Conservation (phyloP, 2,797 vertebrate species). For the Anas bahamensis region DNA sequence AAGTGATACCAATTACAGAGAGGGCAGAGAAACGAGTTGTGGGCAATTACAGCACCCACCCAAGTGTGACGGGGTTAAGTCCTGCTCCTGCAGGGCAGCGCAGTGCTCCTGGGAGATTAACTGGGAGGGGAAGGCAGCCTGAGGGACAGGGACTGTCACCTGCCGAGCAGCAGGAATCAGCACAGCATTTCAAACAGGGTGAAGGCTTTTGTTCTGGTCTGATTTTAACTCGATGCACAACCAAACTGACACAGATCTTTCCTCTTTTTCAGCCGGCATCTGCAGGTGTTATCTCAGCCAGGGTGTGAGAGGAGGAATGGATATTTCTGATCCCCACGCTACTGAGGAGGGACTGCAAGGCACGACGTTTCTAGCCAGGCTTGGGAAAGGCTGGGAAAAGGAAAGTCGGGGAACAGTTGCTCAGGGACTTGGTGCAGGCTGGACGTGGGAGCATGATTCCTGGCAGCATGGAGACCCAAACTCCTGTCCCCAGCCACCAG, state of each 20-base stretch:
- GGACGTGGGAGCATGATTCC: background rate
- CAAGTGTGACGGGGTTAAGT: background rate
- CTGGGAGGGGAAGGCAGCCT: background rate
- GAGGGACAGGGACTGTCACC: background rate
- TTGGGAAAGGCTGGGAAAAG: background rate
- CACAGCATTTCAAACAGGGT: background rate
- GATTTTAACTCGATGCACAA: background rate
- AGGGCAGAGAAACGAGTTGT: background rate
- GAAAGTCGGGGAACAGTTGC: background rate
- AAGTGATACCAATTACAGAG: constrained; percentile 34
- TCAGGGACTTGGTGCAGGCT: background rate
- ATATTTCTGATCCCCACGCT: background rate
- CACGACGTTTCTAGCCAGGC: background rate
- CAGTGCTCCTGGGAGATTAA: background rate
- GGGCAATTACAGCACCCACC: background rate
- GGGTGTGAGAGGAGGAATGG: background rate
- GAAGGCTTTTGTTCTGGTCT: background rate
- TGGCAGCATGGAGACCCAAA: background rate
- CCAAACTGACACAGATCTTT: background rate
- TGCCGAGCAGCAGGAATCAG: background rate
- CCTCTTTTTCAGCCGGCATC: background rate
- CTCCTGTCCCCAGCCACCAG: background rate
- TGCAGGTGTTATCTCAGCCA: background rate
- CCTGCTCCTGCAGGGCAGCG: background rate
- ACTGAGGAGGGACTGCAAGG: background rate